phyloP scores from a whole-genome alignment of 2,888 invertebrate species.

The Tipula helvola region DNA sequence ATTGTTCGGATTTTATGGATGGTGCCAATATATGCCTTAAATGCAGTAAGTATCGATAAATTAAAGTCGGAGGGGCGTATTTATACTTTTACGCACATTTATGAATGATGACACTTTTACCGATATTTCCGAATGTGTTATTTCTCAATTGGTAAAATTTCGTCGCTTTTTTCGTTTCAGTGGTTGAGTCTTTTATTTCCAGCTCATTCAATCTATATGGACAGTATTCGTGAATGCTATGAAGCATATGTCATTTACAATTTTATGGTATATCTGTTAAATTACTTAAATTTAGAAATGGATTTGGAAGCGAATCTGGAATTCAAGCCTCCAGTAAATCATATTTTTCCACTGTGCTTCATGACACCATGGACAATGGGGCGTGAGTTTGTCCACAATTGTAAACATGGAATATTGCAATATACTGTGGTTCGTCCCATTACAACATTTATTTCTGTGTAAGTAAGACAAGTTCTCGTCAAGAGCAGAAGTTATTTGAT shows the following conservation, averaged over 20 bases:
- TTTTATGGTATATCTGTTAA: conserved; percentile 89
- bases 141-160: neutral
- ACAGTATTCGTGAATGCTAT: conserved; percentile 88
- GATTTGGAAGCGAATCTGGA: conserved; percentile 72
- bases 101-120: neutral
- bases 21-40: conserved; percentile 93
- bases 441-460: conserved; percentile 83
- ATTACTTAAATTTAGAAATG: conserved; percentile 77
- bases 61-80: neutral
- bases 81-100: neutral
- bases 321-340: conserved; percentile 68
- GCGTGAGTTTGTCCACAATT: conserved; percentile 81
- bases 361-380: conserved; percentile 91
- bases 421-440: conserved; percentile 86
- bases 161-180: conserved; percentile 20
- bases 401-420: conserved; percentile 93
- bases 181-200: conserved; percentile 68
- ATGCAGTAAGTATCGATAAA: conserved; percentile 57
- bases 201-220: conserved; percentile 79
- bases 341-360: conserved; percentile 85
- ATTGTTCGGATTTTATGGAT: conserved; percentile 90
- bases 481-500: neutral
- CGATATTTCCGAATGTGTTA: neutral
- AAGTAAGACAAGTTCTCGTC: conserved; percentile 32
- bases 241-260: conserved; percentile 98